Conservation (phyloP, 2,113 vertebrate genomes). For the Climacteris rufus region DNA sequence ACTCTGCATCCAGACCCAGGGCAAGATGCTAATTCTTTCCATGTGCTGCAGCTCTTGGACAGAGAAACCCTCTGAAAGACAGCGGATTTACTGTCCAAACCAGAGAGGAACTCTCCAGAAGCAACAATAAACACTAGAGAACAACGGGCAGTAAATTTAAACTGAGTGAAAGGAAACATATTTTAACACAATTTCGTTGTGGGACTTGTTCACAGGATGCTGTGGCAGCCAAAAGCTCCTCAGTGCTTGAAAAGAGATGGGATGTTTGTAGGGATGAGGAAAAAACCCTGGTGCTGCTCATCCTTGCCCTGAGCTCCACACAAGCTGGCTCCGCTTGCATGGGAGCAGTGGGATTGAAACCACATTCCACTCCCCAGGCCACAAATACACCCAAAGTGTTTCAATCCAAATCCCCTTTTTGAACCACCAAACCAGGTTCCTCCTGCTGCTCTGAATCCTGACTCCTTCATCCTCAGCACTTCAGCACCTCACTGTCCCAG, state of each 20-base stretch:
- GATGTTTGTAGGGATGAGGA: not conserved
- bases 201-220: not conserved
- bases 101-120: slow-evolving; percentile 48
- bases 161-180: slow-evolving; percentile 3
- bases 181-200: not conserved
- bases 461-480: not conserved
- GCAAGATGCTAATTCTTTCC: slow-evolving; percentile 31
- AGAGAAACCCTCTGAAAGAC: not conserved
- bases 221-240: not conserved
- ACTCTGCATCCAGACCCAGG: not conserved
- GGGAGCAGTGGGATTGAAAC: not conserved
- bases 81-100: not conserved
- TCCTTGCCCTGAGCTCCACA: not conserved
- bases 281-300: not conserved
- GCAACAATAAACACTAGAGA: slow-evolving; percentile 27
- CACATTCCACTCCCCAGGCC: not conserved
- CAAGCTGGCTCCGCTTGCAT: rapidly evolving
- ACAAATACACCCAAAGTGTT: not conserved
- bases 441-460: not conserved
- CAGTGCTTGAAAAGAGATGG: rapidly evolving
- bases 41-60: slow-evolving; percentile 32
- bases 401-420: not conserved
- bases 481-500: rapidly evolving
- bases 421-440: not conserved
- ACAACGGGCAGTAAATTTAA: slow-evolving; percentile 13